These are phyloP conservation scores for Dasysyrphus tricinctus DNA, from an alignment of 2,888 invertebrate species.

Conservation along the genomic window DNA sequence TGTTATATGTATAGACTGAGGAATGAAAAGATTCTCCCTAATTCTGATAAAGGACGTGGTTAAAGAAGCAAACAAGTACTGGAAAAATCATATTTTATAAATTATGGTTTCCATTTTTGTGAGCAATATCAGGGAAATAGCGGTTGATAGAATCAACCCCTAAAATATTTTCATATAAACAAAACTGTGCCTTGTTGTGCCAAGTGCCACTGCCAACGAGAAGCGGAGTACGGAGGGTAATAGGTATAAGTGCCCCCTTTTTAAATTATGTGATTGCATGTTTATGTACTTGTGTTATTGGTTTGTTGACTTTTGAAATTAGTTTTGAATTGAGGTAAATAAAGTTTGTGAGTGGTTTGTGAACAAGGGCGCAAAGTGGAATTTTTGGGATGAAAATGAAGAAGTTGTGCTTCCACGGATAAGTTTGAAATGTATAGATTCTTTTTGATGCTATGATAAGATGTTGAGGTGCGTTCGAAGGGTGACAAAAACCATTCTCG, in stretches of 20 bases:
- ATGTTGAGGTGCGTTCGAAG: slow-evolving; percentile 17
- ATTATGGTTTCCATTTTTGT: slow-evolving; percentile 56
- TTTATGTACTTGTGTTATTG: slow-evolving; percentile 80
- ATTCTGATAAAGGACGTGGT: background rate
- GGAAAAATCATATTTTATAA: slow-evolving; percentile 67
- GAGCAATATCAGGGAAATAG: background rate
- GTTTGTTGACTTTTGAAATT: slow-evolving; percentile 83
- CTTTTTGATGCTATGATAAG: slow-evolving; percentile 8
- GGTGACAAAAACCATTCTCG: too few relatives aligned
- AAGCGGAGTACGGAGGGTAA: slow-evolving; percentile 53
- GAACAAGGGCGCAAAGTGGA: slow-evolving; percentile 43
- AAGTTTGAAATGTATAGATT: slow-evolving; percentile 55
- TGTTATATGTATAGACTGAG: slow-evolving; percentile 6
- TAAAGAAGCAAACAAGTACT: slow-evolving; percentile 41
- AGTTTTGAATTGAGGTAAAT: slow-evolving; percentile 83
- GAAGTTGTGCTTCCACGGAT: slow-evolving; percentile 35
- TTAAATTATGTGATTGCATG: slow-evolving; percentile 76
- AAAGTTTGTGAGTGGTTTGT: slow-evolving; percentile 71
- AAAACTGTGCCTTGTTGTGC: background rate
- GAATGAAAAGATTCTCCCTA: slow-evolving; percentile 9
- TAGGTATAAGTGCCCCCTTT: slow-evolving; percentile 75
- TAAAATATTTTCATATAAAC: slow-evolving; percentile 25
- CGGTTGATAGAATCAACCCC: slow-evolving; percentile 35
- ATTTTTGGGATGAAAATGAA: slow-evolving; percentile 38
- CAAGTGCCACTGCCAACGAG: background rate